Evolutionary conservation across 1,140 invertebrate species (phyloP).

Genomic region (Drosophila tsacasi): DNA sequence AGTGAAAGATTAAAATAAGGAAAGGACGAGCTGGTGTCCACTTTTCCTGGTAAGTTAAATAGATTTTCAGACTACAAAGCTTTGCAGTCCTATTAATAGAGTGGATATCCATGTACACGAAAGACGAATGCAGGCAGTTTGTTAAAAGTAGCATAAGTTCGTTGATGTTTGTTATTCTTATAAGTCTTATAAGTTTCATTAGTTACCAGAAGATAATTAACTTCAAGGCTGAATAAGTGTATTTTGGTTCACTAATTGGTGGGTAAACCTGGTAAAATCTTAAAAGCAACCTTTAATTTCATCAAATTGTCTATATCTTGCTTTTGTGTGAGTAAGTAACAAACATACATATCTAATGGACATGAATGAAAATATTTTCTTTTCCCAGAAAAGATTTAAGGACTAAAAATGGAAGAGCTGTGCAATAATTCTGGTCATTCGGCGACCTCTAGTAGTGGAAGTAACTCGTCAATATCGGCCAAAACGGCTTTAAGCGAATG

Average conservation of each 20-base stretch:
- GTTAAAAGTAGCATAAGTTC: background rate
- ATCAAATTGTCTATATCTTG: too few species aligned
- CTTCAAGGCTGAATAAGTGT: background rate
- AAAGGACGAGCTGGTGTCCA: background rate
- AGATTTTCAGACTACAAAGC: background rate
- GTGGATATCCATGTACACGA: background rate
- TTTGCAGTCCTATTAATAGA: background rate
- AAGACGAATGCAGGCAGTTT: background rate
- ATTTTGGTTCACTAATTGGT: background rate
- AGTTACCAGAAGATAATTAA: slow-evolving; percentile 4
- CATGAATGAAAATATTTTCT: background rate
- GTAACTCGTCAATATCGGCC: slow-evolving; percentile 64
- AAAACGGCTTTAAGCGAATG: slow-evolving; percentile 85
- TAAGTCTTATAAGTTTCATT: background rate
- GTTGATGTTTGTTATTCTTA: background rate
- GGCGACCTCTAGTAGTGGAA: slow-evolving; percentile 55
- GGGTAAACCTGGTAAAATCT: background rate
- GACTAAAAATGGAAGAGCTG: slow-evolving; percentile 38
- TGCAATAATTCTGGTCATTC: slow-evolving; percentile 54
- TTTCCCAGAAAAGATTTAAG: background rate
- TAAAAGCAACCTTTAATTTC: background rate
- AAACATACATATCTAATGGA: background rate
- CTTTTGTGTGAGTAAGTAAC: background rate
- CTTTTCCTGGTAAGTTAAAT: too few species aligned
- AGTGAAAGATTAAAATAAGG: background rate